Percentiles rank a stretch among this genome's conserved stretches.
Evolutionary conservation across 2,888 invertebrate genomes (phyloP).

Genomic region (Idaea straminata): DNA sequence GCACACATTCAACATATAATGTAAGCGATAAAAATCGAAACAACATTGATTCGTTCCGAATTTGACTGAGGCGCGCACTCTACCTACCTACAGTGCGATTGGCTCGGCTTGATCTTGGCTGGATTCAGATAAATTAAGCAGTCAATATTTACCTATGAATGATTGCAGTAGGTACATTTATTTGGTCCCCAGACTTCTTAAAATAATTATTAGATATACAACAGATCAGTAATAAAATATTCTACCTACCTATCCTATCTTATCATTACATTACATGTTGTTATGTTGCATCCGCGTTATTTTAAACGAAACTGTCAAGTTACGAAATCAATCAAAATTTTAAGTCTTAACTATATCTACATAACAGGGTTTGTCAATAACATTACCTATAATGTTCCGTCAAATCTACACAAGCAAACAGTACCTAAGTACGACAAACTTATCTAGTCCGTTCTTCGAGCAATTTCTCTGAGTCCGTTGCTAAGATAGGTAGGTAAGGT

Average conservation of each 20-base stretch:
- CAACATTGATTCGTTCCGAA: too few relatives aligned
- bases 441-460: too few relatives aligned
- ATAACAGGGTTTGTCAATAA: background rate
- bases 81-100: too few relatives aligned
- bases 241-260: background rate
- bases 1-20: too few relatives aligned
- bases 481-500: too few relatives aligned
- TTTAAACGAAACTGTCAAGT: background rate
- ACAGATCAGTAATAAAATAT: background rate
- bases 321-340: background rate
- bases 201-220: background rate
- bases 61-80: too few relatives aligned
- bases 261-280: background rate
- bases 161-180: background rate
- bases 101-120: background rate
- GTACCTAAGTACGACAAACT: background rate
- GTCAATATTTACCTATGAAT: background rate
- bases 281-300: background rate
- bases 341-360: background rate
- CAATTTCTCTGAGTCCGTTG: too few relatives aligned
- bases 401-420: background rate
- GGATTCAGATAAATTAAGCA: background rate
- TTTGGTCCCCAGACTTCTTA: background rate
- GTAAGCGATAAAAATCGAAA: too few relatives aligned
- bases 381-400: background rate